A percentile compares a stretch with the other conserved stretches of the same genome.
Conservation (phyloP, 2,888 invertebrate genomes). For the Endotricha flammealis region DNA sequence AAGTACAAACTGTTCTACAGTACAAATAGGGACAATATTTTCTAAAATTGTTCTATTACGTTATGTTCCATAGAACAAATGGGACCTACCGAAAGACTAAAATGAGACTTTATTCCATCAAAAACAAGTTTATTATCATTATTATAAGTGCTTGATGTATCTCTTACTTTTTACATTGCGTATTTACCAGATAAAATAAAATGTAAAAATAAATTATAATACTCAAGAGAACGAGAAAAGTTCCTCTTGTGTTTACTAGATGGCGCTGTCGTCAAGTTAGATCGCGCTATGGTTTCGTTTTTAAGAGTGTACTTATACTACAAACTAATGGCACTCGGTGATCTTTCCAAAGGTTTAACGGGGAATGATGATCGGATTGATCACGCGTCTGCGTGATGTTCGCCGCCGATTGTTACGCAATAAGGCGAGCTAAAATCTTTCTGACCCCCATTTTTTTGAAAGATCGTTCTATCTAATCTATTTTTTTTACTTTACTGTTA, state of each 20-base stretch:
- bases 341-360: slow-evolving; percentile 75
- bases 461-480: slow-evolving; percentile 33
- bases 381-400: slow-evolving; percentile 66
- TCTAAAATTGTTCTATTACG: no score
- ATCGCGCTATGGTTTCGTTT: slow-evolving; percentile 41
- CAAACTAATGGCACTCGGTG: slow-evolving; percentile 17
- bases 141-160: no score
- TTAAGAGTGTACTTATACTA: neutral
- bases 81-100: no score
- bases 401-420: slow-evolving; percentile 68
- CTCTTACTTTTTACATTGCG: no score
- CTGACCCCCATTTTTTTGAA: slow-evolving; percentile 57
- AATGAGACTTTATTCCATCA: no score
- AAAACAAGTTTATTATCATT: no score
- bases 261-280: slow-evolving; percentile 38
- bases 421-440: slow-evolving; percentile 58
- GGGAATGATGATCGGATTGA: slow-evolving; percentile 69
- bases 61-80: no score
- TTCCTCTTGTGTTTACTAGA: slow-evolving; percentile 31
- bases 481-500: neutral
- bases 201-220: no score
- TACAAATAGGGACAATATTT: no score
- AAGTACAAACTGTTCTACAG: no score
- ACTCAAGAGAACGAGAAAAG: no score
- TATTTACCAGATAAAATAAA: no score